Base-by-base conservation (phyloP, 23 tunicate genomes). In the Halocynthia aurantium region DNA sequence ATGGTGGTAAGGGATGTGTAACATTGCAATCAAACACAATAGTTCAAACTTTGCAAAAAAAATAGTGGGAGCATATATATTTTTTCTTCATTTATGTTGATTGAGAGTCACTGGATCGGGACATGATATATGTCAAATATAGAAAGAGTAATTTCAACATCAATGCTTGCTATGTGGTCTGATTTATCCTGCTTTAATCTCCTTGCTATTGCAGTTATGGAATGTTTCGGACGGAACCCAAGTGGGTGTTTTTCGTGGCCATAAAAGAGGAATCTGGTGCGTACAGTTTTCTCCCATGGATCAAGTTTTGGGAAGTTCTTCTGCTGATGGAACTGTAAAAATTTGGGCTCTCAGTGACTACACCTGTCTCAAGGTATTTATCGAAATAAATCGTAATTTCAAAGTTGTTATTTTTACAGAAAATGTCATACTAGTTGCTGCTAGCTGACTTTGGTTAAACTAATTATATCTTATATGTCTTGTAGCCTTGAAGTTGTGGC, bases 311-410 rank as follows among this genome's bases (percentile, higher is more conserved):
- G 98, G 90, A 50, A 73, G 82, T 0, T 75, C 86, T 7, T 87
- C 94, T 55, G 94, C 90, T n/a, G 98, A 93, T 71, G 90, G 98
- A 7, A 77, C 86, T 12, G 72, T 93, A 10, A 83, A 81, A 77
- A 22, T 93, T 21, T 93, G 98, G 98, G 44, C 78, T 40, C 56
- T 93, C 53, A 52, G 81, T 6, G 89, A 87, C 52, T 76, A 71
- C 44, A 75, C 86, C 8, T 87, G 94, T 51, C 22, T 93, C 22
- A 87, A 87, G 67, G 78, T 74, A 70, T 31, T 31, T 31, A 31
- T 49, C 2, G 12, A 9, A 11, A 18, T 5, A 44, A 13, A 8
- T 8, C n/a, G 67, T 51, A 7, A 52, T 74, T 8, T n/a, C 68
- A 53, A 7, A 54, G 20, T 7, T 7, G 57, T 15, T 22, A 15